These are phyloP conservation scores for Lasioglossum zephyrum DNA, from an alignment of 2,888 invertebrate species.

Conservation along the genomic window DNA sequence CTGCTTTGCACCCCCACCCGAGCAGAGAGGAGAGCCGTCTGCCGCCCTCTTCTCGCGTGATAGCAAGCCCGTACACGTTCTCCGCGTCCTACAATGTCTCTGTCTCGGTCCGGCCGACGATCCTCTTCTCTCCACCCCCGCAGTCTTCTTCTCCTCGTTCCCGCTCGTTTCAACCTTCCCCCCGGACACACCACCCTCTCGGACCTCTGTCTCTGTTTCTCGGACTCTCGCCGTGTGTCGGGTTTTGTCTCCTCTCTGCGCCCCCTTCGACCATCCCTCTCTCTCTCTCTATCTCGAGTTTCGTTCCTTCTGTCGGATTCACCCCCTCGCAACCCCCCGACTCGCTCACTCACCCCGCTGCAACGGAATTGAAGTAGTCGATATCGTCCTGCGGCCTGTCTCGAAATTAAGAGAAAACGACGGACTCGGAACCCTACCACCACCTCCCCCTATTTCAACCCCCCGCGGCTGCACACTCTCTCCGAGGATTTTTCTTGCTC, in stretches of 20 bases:
- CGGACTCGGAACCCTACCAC: constrained; percentile 57
- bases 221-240: constrained; percentile 31
- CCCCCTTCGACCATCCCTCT: not conserved
- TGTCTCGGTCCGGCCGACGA: constrained; percentile 31
- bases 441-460: constrained; percentile 6
- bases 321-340: not conserved
- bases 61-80: constrained; percentile 55
- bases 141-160: constrained; percentile 37
- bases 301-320: constrained; percentile 3
- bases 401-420: constrained; percentile 80
- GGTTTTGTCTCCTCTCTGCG: constrained; percentile 22
- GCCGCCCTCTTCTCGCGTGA: constrained; percentile 55
- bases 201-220: constrained; percentile 42
- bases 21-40: constrained; percentile 5
- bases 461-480: constrained; percentile 12
- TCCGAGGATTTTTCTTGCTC: constrained; percentile 46
- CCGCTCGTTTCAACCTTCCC: not conserved
- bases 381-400: constrained; percentile 81
- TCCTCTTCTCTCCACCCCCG: constrained; percentile 7
- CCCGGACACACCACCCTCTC: not conserved
- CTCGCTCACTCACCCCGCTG: constrained; percentile 29
- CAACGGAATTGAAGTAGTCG: constrained; percentile 80
- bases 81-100: constrained; percentile 59
- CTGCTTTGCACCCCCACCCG: constrained; percentile 30
- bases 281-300: not conserved